Base-by-base conservation (phyloP, 2,113 vertebrate genomes). In the Crypturellus undulatus region DNA sequence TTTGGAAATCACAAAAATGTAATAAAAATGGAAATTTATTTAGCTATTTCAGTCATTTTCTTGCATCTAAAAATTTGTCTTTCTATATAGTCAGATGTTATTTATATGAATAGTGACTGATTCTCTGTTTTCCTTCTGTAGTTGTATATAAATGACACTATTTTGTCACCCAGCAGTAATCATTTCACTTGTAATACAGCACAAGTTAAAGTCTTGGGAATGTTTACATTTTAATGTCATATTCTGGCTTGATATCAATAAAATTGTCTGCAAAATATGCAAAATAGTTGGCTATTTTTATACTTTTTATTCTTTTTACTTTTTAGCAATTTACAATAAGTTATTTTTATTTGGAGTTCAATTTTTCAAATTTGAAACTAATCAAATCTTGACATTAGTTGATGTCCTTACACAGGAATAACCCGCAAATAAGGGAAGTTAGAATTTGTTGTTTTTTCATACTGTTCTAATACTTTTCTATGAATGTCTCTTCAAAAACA, bases 401-500 rank as follows among this genome's bases (percentile, higher is more conserved):
- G 45, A 84, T 60, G 6, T 63, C 26, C 56, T 70, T 32, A 59
- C 4, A 12, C 20, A 80, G 34, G 45, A 83, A 84, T 87, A 81
- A 91, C 49, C 22, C n/a, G 67, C 64, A 89, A 73, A 77, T 32
- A 56, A 25, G 9, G 19, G 22, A 83, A 92, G 70, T 12, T 67
- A n/a, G 19, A 79, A 69, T 40, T 40, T 40, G 11, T 42, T 42
- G 8, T 38, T 11, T 28, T 80, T 88, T 86, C 36, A 92, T 52
- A 70, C 60, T 70, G 30, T 40, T 90, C 76, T 71, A 88, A 54
- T 73, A 59, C 22, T 75, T 9, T 84, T 79, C 32, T 11, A n/a
- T 71, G 30, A 83, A 18, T 88, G 20, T 80, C 32, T 80, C 76
- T 92, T 94, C 63, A 90, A 43, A 88, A 83, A 77, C 34, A 80